phyloP scores from a whole-genome alignment of 2,797 vertebrate genomes.

The Agapornis canus region DNA sequence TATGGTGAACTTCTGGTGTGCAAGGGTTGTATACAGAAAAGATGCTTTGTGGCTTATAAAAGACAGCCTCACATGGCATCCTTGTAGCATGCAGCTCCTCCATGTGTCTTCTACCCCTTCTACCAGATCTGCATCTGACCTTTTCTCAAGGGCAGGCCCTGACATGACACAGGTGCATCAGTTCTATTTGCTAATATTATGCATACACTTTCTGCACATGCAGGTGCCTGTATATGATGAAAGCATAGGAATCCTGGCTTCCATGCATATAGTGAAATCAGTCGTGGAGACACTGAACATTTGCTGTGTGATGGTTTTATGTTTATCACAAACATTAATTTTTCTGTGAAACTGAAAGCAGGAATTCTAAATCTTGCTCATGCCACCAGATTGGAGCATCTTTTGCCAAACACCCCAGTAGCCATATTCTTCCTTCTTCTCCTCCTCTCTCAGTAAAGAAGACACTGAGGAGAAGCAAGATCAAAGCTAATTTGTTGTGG shows the following conservation, averaged over 20 bases:
- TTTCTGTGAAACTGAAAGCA: neutral
- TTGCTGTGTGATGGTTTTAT: neutral
- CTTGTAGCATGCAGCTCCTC: neutral
- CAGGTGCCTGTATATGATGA: neutral
- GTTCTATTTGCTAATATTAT: neutral
- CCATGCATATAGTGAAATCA: neutral
- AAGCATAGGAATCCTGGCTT: neutral
- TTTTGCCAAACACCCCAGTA: neutral
- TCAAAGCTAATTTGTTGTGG: neutral
- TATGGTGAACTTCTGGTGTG: neutral
- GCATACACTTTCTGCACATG: neutral
- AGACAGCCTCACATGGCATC: neutral
- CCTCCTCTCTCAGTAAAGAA: neutral
- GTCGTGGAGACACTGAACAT: accelerated
- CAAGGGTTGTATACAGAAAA: neutral
- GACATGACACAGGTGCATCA: neutral
- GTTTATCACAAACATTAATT: neutral
- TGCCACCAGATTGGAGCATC: neutral
- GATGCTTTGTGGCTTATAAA: neutral
- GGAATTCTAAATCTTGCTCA: neutral
- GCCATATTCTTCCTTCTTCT: neutral
- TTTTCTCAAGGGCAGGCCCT: neutral
- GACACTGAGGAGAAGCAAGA: neutral
- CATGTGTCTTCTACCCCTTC: neutral
- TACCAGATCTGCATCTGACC: neutral